phyloP scores from a whole-genome alignment of 2,797 vertebrate species.

The Distichodus sexfasciatus region DNA sequence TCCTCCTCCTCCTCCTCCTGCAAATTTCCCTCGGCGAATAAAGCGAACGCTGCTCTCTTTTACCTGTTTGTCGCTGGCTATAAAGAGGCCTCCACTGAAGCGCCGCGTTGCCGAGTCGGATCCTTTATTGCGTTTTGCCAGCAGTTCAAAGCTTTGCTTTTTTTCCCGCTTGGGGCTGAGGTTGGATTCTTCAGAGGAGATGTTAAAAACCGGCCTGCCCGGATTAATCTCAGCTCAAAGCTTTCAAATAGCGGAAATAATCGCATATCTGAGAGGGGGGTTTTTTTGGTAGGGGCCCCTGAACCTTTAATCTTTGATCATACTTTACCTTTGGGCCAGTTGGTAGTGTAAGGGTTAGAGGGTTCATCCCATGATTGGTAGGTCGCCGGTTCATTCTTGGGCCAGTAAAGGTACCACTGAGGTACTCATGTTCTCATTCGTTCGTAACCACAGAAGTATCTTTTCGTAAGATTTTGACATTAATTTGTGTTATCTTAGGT shows the following conservation, averaged over 20 bases:
- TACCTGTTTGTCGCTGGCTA: not conserved
- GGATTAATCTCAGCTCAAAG: not conserved
- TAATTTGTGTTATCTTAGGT: too few relatives aligned
- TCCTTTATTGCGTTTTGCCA: not conserved
- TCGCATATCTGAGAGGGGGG: not conserved
- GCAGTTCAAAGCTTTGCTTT: not conserved
- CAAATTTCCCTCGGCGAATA: not conserved
- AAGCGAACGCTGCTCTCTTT: not conserved
- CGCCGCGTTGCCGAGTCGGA: not conserved
- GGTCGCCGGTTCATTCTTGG: too few relatives aligned
- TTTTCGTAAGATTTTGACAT: too few relatives aligned
- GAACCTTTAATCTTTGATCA: too few relatives aligned
- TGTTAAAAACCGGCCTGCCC: not conserved
- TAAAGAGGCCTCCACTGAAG: not conserved
- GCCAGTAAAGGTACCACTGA: too few relatives aligned
- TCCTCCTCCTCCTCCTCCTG: not conserved
- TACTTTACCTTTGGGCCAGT: too few relatives aligned
- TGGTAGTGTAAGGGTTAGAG: too few relatives aligned
- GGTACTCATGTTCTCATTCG: too few relatives aligned
- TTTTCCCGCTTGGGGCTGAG: not conserved
- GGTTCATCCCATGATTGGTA: too few relatives aligned
- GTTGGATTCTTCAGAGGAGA: not conserved
- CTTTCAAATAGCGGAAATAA: not conserved
- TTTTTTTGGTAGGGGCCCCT: not conserved
- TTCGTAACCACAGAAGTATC: too few relatives aligned